These are phyloP conservation scores for Orchestes rusci DNA, from an alignment of 2,888 invertebrate genomes.

Conservation along the genomic window DNA sequence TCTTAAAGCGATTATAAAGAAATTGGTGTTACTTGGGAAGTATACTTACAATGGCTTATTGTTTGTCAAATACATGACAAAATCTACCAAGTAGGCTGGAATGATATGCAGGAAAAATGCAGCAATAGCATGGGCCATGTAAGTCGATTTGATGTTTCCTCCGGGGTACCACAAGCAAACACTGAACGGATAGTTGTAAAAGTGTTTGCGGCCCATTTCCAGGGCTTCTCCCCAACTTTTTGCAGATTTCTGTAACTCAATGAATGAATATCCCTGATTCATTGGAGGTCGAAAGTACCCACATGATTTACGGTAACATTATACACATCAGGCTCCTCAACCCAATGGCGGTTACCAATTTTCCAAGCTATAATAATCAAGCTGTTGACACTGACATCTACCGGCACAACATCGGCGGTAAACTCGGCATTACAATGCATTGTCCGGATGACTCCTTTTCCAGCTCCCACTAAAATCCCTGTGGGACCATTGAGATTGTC, in stretches of 20 bases:
- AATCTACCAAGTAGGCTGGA: conserved; percentile 72
- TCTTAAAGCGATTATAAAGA: too few species aligned
- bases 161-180: conserved; percentile 74
- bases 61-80: conserved; percentile 57
- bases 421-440: conserved; percentile 66
- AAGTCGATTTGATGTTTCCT: conserved; percentile 63
- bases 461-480: conserved; percentile 71
- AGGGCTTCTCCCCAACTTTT: conserved; percentile 81
- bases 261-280: neutral
- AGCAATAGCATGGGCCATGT: conserved; percentile 56
- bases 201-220: conserved; percentile 53
- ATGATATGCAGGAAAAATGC: conserved; percentile 66
- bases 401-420: conserved; percentile 66
- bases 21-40: too few species aligned
- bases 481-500: conserved; percentile 89
- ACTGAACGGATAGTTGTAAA: conserved; percentile 67
- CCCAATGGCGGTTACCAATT: conserved; percentile 39
- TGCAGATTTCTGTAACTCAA: conserved; percentile 52
- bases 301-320: conserved; percentile 37
- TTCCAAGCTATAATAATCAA: conserved; percentile 69
- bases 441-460: conserved; percentile 77
- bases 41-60: conserved; percentile 69
- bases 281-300: neutral
- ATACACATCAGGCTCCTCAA: conserved; percentile 34
- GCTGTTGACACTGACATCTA: conserved; percentile 73